Conservation (phyloP, 2,113 vertebrate genomes). For the Centropus bengalensis region DNA sequence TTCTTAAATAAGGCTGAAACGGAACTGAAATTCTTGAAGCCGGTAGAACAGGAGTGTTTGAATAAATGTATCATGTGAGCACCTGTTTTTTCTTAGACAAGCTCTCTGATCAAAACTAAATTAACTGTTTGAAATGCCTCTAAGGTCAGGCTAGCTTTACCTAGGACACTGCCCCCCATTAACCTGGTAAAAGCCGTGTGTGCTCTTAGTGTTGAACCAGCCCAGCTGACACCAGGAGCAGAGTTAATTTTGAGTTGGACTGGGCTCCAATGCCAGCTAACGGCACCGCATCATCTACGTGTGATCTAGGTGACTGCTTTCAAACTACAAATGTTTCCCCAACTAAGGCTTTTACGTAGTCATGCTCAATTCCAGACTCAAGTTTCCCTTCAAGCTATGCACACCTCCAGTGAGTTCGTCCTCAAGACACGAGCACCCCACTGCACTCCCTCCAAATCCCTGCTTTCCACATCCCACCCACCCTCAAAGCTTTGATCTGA, state of each 20-base stretch:
- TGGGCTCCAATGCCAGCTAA: neutral
- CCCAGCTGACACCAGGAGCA: neutral
- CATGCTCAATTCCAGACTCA: neutral
- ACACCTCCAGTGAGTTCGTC: neutral
- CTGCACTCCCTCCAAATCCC: neutral
- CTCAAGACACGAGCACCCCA: neutral
- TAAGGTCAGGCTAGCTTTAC: neutral
- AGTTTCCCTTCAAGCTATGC: neutral
- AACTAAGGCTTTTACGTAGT: neutral
- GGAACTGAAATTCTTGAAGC: neutral
- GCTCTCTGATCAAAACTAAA: neutral
- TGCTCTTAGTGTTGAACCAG: neutral
- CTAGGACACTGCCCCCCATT: neutral
- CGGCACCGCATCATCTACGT: neutral
- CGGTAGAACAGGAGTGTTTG: neutral
- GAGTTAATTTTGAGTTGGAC: neutral
- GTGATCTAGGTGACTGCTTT: neutral
- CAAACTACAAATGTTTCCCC: neutral
- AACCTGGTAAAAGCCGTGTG: neutral
- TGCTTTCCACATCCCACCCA: neutral
- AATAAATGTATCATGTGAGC: neutral
- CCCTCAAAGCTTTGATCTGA: neutral
- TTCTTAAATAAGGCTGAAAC: neutral
- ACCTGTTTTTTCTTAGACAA: neutral
- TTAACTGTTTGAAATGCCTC: neutral